These are phyloP conservation scores for Craterocephalus amniculus DNA, from an alignment of 2,797 vertebrate genomes.

Conservation along the genomic window DNA sequence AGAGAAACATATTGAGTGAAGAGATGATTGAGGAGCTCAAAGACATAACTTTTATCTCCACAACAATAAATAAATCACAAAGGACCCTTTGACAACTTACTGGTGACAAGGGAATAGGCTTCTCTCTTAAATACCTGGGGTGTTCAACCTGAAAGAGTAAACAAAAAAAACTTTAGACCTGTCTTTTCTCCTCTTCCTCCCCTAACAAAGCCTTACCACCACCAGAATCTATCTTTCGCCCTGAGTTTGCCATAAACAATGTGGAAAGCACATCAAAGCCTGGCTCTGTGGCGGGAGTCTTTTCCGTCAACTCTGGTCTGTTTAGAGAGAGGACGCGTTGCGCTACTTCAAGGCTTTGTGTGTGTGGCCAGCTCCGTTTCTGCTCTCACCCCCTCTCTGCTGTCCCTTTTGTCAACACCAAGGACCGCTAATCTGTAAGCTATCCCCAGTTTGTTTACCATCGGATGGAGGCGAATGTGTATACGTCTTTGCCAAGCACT, in stretches of 20 bases:
- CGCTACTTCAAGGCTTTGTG: constrained; percentile 72
- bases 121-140: constrained; percentile 92
- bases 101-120: constrained; percentile 85
- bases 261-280: constrained; percentile 75
- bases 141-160: constrained; percentile 90
- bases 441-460: constrained; percentile 60
- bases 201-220: constrained; percentile 52
- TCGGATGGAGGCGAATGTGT: constrained; percentile 61
- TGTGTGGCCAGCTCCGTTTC: constrained; percentile 69
- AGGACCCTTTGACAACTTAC: constrained; percentile 77
- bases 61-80: constrained; percentile 26
- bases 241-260: constrained; percentile 78
- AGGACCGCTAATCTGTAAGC: constrained; percentile 73
- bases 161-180: constrained; percentile 53
- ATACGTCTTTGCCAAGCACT: constrained; percentile 62
- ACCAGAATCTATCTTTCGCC: constrained; percentile 57
- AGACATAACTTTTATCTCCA: constrained; percentile 9
- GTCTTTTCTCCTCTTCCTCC: constrained; percentile 38
- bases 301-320: constrained; percentile 71
- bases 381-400: constrained; percentile 52
- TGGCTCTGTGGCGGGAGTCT: constrained; percentile 61
- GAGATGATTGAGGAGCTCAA: constrained; percentile 26
- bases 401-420: constrained; percentile 76
- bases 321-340: constrained; percentile 72
- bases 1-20: constrained; percentile 10